Evolutionary conservation across 2,797 vertebrate species (phyloP).

Genomic region (Florisuga fusca): DNA sequence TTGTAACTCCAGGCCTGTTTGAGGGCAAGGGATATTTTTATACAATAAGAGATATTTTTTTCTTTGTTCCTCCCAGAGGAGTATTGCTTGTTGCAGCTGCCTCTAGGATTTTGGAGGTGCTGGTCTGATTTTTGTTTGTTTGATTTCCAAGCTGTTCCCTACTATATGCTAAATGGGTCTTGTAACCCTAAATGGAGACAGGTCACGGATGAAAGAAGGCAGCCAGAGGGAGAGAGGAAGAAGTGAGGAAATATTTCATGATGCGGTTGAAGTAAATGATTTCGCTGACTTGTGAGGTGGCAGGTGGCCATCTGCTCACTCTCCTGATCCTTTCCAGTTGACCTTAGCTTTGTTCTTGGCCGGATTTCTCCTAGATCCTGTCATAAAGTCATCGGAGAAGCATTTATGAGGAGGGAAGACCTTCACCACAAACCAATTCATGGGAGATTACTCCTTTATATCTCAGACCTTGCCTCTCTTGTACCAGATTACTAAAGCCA

Average conservation of each 20-base stretch:
- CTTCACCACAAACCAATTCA: neutral
- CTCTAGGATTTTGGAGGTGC: neutral
- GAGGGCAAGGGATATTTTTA: neutral
- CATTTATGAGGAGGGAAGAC: neutral
- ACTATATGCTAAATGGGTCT: neutral
- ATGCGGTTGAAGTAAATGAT: neutral
- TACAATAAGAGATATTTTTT: neutral
- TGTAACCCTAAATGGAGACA: neutral
- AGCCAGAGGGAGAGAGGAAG: neutral
- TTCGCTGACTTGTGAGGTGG: slow-evolving; percentile 18
- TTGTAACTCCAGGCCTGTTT: neutral
- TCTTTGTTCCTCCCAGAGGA: neutral
- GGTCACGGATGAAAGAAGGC: neutral
- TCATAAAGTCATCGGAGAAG: neutral
- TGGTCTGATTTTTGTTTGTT: neutral
- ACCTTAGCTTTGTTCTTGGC: slow-evolving; percentile 33
- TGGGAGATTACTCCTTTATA: neutral
- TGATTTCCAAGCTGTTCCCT: neutral
- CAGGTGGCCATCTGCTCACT: neutral
- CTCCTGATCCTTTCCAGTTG: neutral
- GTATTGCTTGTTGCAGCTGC: neutral
- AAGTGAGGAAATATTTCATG: neutral
- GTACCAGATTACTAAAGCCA: neutral
- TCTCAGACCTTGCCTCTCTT: neutral
- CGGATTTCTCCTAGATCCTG: neutral